Conservation (phyloP, 2,797 vertebrate species). For the Darevskia nairensis region DNA sequence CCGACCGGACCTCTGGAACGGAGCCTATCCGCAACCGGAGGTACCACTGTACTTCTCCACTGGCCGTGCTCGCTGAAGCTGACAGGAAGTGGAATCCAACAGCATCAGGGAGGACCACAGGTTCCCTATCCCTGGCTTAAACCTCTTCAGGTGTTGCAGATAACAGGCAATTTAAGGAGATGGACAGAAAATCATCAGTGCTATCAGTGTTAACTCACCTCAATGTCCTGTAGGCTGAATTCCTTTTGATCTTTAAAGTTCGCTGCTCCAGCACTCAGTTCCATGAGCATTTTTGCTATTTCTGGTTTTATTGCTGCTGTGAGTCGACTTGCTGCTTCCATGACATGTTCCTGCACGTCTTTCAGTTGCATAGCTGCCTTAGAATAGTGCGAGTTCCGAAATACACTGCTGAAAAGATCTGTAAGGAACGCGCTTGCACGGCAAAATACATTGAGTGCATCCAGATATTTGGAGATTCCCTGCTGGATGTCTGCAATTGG, state of each 20-base stretch:
- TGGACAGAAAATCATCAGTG: background rate
- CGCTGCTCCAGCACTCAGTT: conserved; percentile 94
- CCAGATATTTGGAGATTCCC: conserved; percentile 99
- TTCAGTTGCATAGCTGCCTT: conserved; percentile 99
- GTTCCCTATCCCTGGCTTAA: background rate
- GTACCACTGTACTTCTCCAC: background rate
- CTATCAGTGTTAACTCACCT: conserved; percentile 79
- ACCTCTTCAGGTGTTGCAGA: background rate
- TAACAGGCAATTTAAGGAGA: background rate
- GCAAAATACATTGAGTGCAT: conserved; percentile 98
- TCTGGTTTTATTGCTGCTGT: conserved; percentile 99
- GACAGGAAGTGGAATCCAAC: background rate
- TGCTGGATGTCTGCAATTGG: conserved; percentile 99
- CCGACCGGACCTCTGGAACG: background rate
- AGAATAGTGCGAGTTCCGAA: conserved; percentile 98
- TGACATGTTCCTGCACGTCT: conserved; percentile 99
- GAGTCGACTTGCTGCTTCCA: conserved; percentile 96
- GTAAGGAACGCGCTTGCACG: conserved; percentile 98
- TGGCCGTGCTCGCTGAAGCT: background rate
- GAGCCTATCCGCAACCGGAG: background rate
- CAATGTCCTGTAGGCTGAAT: conserved; percentile 98
- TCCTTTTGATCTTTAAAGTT: conserved; percentile 99
- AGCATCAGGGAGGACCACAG: background rate
- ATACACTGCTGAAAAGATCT: conserved; percentile 98
- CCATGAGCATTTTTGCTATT: conserved; percentile 99